Base-by-base conservation (phyloP, 2,888 invertebrate genomes). In the Caenorhabditis parvicauda region DNA sequence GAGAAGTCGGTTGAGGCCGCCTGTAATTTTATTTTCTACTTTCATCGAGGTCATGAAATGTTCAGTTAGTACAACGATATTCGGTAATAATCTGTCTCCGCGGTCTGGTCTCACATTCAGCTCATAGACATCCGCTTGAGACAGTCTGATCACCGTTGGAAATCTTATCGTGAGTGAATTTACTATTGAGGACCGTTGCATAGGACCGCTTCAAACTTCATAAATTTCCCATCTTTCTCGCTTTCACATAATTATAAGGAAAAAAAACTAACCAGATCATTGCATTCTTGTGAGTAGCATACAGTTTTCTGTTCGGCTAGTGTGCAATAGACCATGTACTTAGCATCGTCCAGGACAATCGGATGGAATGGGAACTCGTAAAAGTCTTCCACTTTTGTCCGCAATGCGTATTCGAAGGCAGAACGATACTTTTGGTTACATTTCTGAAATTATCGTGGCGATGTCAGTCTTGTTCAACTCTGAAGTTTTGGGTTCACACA, bases 311-410 rank as follows among this genome's bases (percentile, higher is more conserved):
- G 63, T 24, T 75, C 74, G 1, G 77, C 74, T 37, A 79, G 50
- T 39, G 69, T 72, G 51, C 79, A 79, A 48, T 77, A 79, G 7
- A 75, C 60, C 35, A 72, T 54, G 51, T 70, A 79, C 4, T 69
- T 64, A 2, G 69, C 65, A 38, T 70, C 67, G 17, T 76, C 64
- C 17, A 79, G 63, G 7, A 79, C 63, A 24, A 74, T 61, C 2
- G 79, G 79, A 63, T 79, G 79, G 51, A 79, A 74, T 29, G 79
- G 79, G 46, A 79, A 79, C 51, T 79, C 79, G 49, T 79, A 79
- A 57, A 78, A 79, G 50, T 79, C 77, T 6, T 68, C 28, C 9
- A 61, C 24, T 3, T 70, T 69, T 54, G 78, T 70, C 43, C 68
- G 70, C 35, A 79, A 58, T 44, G 65, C 69, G 45, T 56, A 67